Base-by-base conservation (phyloP, 2,797 vertebrate genomes). In the Phaenicophaeus curvirostris region DNA sequence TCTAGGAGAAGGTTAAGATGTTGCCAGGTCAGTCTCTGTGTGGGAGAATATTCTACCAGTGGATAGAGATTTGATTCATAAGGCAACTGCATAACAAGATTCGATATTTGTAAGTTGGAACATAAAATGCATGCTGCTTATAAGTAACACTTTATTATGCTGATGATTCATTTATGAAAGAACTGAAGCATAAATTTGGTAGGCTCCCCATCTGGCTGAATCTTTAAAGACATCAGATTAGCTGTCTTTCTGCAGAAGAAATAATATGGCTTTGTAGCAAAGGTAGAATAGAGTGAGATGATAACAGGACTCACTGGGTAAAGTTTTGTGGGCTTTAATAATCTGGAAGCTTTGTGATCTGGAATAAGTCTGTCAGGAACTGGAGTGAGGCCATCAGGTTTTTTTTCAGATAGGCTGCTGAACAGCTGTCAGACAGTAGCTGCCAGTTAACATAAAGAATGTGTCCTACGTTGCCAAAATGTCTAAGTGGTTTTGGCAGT, bases 381-480 rank as follows among this genome's bases (percentile, higher is more conserved):
- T 96, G 94, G 92, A 96, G 54, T 68, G 76, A 89, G 90, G 90
- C 94, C 90, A 95, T 89, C 88, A 77, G 86, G 30, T 53, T 86
- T 94, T 95, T 68, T 93, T 95, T 84, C 90, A 79, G 90, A 87
- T 80, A 91, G 79, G 90, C 90, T 91, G 91, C 79, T 83, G 86
- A 95, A 87, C 94, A 96, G 93, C 94, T 96, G 95, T 93, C 89
- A 95, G 86, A 89, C 82, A 85, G 94, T 96, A 95, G 92, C 94
- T 96, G 95, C 92, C 95, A 96, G 89, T 95, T 94, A 94, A 92
- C 92, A 90, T 96, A 96, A 96, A 96, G 94, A 96, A 94, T 87
- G 82, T 89, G 62, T 81, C 66, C 89, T 93, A 39, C 0, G 0
- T 84, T 96, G 94, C 96, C 92, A 96, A 86, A 91, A 89, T 81